Evolutionary conservation across 1,140 invertebrate species (phyloP).

Genomic region (Papilio machaon): DNA sequence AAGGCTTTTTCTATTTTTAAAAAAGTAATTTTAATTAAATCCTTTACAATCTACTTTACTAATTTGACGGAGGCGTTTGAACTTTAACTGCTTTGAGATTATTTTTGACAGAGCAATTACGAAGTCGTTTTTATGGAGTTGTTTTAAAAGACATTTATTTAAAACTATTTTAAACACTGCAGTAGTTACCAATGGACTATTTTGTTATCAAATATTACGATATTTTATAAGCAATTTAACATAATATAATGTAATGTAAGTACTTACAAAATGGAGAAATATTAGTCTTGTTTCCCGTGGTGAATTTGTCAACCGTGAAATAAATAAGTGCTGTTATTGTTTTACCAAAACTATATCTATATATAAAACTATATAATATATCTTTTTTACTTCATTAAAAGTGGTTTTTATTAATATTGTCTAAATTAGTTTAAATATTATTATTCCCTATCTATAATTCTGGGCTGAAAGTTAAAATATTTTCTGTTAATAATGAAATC

Average conservation of each 20-base stretch:
- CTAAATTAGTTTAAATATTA: too few relatives aligned
- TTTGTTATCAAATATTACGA: background rate
- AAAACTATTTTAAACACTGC: background rate
- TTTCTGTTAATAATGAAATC: too few relatives aligned
- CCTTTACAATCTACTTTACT: background rate
- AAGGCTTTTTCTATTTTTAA: background rate
- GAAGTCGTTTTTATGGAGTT: background rate
- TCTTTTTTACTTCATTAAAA: too few relatives aligned
- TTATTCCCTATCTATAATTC: too few relatives aligned
- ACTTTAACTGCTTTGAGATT: conserved; percentile 3
- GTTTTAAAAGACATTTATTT: background rate
- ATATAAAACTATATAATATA: too few relatives aligned
- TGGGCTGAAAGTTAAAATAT: too few relatives aligned
- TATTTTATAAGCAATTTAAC: background rate
- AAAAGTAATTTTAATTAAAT: background rate
- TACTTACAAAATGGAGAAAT: background rate
- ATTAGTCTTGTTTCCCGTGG: background rate
- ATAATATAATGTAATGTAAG: too few relatives aligned
- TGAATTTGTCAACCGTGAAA: background rate
- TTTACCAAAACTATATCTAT: too few relatives aligned
- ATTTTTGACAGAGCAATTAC: background rate
- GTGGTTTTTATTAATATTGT: too few relatives aligned
- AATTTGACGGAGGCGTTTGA: background rate
- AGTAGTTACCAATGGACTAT: too few relatives aligned
- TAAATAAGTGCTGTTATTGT: too few relatives aligned